Conservation (phyloP, 1,140 invertebrate genomes). For the Hesperophylax magnus region DNA sequence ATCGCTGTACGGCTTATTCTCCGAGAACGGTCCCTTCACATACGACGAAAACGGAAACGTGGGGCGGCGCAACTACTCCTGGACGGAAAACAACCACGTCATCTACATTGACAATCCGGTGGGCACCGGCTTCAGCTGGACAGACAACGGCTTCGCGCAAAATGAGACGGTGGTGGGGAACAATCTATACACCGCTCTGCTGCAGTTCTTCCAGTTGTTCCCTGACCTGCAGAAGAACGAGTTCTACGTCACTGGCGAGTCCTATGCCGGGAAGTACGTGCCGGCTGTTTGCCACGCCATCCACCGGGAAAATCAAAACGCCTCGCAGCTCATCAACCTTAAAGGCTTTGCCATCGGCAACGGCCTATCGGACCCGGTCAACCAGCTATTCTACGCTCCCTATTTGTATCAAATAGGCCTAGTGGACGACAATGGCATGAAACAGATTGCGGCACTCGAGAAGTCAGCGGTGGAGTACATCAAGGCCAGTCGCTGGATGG, state of each 20-base stretch:
- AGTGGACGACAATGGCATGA: conserved; percentile 77
- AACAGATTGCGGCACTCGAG: conserved; percentile 75
- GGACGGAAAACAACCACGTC: conserved; percentile 82
- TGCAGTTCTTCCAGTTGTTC: conserved; percentile 83
- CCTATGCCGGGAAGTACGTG: conserved; percentile 89
- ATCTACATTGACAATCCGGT: conserved; percentile 92
- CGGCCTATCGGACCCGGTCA: conserved; percentile 85
- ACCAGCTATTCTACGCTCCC: conserved; percentile 84
- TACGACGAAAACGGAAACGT: conserved; percentile 74
- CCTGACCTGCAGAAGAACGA: conserved; percentile 76
- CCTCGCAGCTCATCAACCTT: conserved; percentile 75
- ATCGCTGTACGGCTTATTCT: conserved; percentile 53
- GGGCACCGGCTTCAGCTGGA: conserved; percentile 85
- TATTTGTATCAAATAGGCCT: conserved; percentile 88
- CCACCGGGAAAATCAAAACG: conserved; percentile 72
- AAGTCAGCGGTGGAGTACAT: conserved; percentile 73
- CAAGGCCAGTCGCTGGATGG: conserved; percentile 73
- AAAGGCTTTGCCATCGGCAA: conserved; percentile 89
- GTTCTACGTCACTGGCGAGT: conserved; percentile 89
- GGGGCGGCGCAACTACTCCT: conserved; percentile 78
- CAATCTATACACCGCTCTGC: conserved; percentile 76
- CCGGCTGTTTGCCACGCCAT: conserved; percentile 85
- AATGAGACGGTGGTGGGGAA: conserved; percentile 79
- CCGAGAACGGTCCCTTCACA: conserved; percentile 78
- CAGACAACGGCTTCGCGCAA: conserved; percentile 75